Conservation (phyloP, 1,140 invertebrate genomes). For the Leptonema lineaticorne region DNA sequence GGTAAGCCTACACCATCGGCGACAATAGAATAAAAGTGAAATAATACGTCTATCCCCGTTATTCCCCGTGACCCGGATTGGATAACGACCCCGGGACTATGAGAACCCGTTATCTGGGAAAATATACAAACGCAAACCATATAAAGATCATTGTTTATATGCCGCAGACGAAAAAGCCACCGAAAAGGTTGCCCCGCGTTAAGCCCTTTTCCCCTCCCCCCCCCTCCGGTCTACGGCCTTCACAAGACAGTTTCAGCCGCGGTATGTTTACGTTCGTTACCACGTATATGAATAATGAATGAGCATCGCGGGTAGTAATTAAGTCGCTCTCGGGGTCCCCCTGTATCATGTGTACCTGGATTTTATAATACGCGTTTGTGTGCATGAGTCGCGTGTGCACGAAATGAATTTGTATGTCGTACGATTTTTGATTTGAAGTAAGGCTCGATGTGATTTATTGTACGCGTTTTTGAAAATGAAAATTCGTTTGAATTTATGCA, state of each 20-base stretch:
- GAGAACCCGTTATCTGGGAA: constrained; percentile 10
- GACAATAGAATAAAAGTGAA: constrained; percentile 19
- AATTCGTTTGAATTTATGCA: too few relatives aligned
- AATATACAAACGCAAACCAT: neutral
- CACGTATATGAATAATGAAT: neutral
- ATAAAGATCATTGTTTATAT: constrained; percentile 11
- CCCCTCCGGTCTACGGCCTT: too few relatives aligned
- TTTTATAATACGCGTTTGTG: too few relatives aligned
- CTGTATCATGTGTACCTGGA: too few relatives aligned
- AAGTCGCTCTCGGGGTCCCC: too few relatives aligned
- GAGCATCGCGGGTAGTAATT: neutral
- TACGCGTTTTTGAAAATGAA: too few relatives aligned
- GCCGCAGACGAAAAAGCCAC: neutral
- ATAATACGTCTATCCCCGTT: constrained; percentile 10
- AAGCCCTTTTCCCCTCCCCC: neutral
- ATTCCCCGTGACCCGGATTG: constrained; percentile 4
- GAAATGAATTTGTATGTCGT: too few relatives aligned
- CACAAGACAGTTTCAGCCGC: too few relatives aligned
- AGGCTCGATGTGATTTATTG: too few relatives aligned
- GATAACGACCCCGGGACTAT: neutral
- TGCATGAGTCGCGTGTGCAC: too few relatives aligned
- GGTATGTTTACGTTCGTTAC: too few relatives aligned
- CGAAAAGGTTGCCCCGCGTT: neutral
- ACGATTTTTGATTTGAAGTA: too few relatives aligned
- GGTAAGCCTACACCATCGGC: neutral